These are phyloP conservation scores for Pangasius krempfi DNA, from an alignment of 2,797 vertebrate species.

Conservation along the genomic window DNA sequence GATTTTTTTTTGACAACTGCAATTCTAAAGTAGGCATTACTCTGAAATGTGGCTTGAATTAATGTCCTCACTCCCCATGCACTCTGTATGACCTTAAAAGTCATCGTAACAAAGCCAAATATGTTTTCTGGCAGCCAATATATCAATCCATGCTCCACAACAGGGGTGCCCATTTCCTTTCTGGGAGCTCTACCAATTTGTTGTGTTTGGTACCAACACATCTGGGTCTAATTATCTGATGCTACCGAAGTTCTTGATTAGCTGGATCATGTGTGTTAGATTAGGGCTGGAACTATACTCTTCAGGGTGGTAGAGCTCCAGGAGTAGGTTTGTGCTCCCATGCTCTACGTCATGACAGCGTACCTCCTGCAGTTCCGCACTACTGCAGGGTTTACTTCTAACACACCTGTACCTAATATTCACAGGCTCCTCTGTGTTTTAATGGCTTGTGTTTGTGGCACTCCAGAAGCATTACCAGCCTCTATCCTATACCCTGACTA, in stretches of 20 bases:
- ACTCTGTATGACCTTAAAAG: conserved; percentile 10
- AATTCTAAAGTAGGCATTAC: not conserved
- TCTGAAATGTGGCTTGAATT: not conserved
- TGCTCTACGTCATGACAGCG: not conserved
- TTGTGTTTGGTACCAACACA: not conserved
- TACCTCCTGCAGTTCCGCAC: not conserved
- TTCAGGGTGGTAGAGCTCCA: not conserved
- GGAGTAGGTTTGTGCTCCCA: not conserved
- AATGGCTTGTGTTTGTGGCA: not conserved
- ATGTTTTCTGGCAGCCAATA: conserved; percentile 8
- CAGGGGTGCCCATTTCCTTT: conserved; percentile 1
- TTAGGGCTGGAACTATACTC: not conserved
- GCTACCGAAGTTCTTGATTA: conserved; percentile 23
- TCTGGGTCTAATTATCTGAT: not conserved
- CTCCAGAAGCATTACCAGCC: not conserved
- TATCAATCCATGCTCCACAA: not conserved
- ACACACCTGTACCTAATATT: not conserved
- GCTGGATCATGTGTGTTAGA: conserved; percentile 13
- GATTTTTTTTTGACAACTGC: not conserved
- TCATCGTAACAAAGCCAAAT: not conserved
- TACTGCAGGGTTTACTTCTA: not conserved
- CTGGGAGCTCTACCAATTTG: conserved; percentile 3
- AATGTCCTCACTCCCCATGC: not conserved
- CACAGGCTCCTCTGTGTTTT: not conserved
- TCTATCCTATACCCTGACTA: not conserved